Evolutionary conservation across 2,797 vertebrate species (phyloP).

Genomic region (Bradypodion ventrale): DNA sequence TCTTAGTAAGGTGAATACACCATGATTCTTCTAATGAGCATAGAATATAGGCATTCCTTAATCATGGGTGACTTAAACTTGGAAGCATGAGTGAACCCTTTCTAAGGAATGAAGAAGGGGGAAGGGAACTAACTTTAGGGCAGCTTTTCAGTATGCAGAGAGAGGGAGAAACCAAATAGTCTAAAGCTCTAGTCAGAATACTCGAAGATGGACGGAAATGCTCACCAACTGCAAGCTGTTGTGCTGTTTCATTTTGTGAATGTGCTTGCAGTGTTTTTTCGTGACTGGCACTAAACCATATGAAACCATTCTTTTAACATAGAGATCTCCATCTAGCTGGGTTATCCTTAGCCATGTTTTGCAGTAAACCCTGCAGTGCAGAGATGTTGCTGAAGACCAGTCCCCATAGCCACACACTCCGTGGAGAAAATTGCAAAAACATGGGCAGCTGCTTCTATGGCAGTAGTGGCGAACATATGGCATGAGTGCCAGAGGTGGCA

Average conservation of each 20-base stretch:
- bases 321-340: neutral
- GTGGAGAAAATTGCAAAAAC: neutral
- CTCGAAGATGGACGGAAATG: constrained; percentile 11
- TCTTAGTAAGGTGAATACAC: constrained; percentile 79
- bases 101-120: constrained; percentile 66
- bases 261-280: neutral
- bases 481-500: too few relatives aligned
- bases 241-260: fast-evolving
- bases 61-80: constrained; percentile 73
- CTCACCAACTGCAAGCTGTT: neutral
- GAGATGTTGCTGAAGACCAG: too few relatives aligned
- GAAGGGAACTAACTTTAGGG: neutral
- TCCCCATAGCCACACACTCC: neutral
- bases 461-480: too few relatives aligned
- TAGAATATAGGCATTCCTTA: constrained; percentile 80
- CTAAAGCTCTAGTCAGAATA: constrained; percentile 52
- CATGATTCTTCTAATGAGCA: constrained; percentile 79
- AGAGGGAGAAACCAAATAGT: constrained; percentile 25
- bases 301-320: neutral
- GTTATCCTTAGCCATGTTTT: too few relatives aligned
- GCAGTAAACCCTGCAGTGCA: neutral
- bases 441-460: neutral
- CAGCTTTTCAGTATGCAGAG: constrained; percentile 58
- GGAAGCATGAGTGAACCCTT: constrained; percentile 68
- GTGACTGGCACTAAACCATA: too few relatives aligned